phyloP scores from a whole-genome alignment of 1,140 invertebrate genomes.

The Archegozetes longisetosus region DNA sequence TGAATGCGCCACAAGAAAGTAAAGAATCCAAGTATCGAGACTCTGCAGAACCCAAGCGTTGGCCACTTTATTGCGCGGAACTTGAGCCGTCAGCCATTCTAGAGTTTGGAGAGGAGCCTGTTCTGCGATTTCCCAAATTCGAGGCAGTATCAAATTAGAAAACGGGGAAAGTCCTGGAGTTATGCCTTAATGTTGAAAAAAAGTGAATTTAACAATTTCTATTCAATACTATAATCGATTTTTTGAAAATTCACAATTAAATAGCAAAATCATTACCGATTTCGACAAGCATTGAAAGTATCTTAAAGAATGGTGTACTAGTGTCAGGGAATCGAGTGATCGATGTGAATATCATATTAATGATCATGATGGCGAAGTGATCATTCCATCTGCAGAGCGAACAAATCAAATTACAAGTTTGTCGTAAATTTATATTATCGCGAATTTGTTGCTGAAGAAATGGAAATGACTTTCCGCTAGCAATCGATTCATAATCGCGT shows the following conservation, averaged over 20 bases:
- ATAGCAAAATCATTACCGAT: slow-evolving; percentile 12
- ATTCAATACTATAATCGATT: slow-evolving; percentile 29
- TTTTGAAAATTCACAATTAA: background rate
- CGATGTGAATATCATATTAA: slow-evolving; percentile 71
- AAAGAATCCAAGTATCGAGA: slow-evolving; percentile 73
- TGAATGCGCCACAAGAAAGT: slow-evolving; percentile 64
- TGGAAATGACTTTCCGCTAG: slow-evolving; percentile 73
- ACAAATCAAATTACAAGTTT: slow-evolving; percentile 78
- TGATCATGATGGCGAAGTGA: slow-evolving; percentile 54
- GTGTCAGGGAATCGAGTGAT: slow-evolving; percentile 76
- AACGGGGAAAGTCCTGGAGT: slow-evolving; percentile 67
- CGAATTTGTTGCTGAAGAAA: slow-evolving; percentile 87
- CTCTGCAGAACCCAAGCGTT: slow-evolving; percentile 72
- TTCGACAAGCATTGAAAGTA: slow-evolving; percentile 41
- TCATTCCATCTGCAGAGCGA: slow-evolving; percentile 79
- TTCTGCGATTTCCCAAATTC: slow-evolving; percentile 75
- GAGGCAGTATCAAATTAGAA: slow-evolving; percentile 64
- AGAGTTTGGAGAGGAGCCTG: slow-evolving; percentile 72
- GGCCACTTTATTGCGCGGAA: slow-evolving; percentile 69
- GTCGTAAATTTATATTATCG: slow-evolving; percentile 76
- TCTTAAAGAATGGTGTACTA: slow-evolving; percentile 66
- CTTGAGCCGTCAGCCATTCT: slow-evolving; percentile 66
- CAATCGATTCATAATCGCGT: slow-evolving; percentile 60
- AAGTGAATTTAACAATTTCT: background rate
- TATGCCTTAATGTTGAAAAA: slow-evolving; percentile 49